Percentiles rank a stretch among this genome's conserved stretches.
These are phyloP conservation scores for Tichodroma muraria DNA, from an alignment of 2,113 vertebrate species.

Conservation along the genomic window DNA sequence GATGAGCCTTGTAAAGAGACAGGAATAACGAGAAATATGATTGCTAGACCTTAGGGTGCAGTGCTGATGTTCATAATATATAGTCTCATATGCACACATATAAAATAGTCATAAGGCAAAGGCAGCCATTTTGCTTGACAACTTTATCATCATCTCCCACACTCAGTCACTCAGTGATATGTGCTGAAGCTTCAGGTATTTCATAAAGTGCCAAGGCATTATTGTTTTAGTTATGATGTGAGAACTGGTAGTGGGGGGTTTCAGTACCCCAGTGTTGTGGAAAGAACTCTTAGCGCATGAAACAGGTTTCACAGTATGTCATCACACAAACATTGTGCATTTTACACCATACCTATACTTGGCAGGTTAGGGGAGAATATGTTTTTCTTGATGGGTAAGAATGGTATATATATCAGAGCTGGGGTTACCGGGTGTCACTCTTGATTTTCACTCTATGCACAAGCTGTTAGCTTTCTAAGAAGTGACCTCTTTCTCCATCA, in stretches of 20 bases:
- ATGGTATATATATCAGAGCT: background rate
- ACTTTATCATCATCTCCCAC: background rate
- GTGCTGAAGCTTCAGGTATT: background rate
- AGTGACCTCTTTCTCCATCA: background rate
- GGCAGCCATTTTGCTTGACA: background rate
- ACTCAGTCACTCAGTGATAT: background rate
- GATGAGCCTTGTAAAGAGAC: background rate
- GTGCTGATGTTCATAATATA: background rate
- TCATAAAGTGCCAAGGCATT: background rate
- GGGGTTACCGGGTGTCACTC: background rate
- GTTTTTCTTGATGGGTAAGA: background rate
- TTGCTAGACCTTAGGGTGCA: background rate
- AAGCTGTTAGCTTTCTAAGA: background rate
- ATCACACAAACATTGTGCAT: background rate
- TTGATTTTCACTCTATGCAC: background rate
- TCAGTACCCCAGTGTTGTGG: background rate
- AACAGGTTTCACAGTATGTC: background rate
- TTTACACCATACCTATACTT: background rate
- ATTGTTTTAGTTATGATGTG: background rate
- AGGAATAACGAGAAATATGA: background rate
- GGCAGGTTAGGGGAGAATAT: background rate
- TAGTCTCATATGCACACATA: background rate
- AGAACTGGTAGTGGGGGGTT: background rate
- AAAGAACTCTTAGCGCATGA: background rate
- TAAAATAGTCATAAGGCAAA: background rate